Evolutionary conservation across 2,797 vertebrate genomes (phyloP), one percentile per base, ranked within the genome.

Genomic region (Cynopterus sphinx): DNA sequence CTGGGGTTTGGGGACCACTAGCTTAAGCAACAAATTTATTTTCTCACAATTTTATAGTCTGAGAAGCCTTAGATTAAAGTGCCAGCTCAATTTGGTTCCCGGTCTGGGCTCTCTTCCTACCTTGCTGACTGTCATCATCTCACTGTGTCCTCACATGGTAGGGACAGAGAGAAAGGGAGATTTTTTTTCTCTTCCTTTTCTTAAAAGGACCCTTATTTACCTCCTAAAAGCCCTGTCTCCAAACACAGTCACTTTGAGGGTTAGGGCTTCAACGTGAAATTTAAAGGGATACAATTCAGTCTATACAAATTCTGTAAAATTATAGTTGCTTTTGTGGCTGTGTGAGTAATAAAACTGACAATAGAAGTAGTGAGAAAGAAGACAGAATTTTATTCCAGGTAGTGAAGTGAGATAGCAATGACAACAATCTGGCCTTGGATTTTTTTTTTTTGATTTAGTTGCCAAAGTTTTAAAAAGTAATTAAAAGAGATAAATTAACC

Each of bases 401-500:
- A 73, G 31, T 31, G 28, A 65, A 61, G 6, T 46, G 36, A 92
- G 89, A 77, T 15, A 73, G 31, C 21, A 70, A 6, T 53, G 68
- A 89, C 46, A 39, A 75, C 55, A 87, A 33, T 24, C 12, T 31
- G 51, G 8, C 13, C 31, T 93, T 89, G 65, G 57, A 28, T 55
- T 84, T 95, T 86, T 79, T 63, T 59, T 79, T 63, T 59, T 92
- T 77, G 41, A 57, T 59, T 92, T 78, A 65, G 21, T 88, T 85
- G 33, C 67, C 9, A 43, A 61, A 89, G 19, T 55, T 87, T 89
- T 87, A 71, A n/a, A 9, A 88, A 46, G 19, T 39, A 82, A 46
- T 92, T 46, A 74, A 59, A 87, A 77, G 84, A 68, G 67, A 67
- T 28, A 46, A 91, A 73, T 51, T 75, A 91, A 31, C 22, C 28